Evolutionary conservation across 1,140 invertebrate species (phyloP).

Genomic region (Lucilia cuprina): DNA sequence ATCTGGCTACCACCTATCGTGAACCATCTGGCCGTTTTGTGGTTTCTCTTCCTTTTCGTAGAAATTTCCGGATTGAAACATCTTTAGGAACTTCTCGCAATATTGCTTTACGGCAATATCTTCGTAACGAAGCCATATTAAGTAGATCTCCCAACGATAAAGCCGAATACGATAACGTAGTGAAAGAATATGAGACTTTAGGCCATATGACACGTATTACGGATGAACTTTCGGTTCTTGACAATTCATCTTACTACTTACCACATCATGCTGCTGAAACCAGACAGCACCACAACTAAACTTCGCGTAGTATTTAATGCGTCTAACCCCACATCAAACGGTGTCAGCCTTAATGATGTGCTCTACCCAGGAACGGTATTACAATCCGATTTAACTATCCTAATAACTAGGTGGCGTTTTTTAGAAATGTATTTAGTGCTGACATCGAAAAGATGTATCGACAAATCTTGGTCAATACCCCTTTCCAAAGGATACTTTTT

Average conservation of each 20-base stretch:
- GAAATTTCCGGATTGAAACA: background rate
- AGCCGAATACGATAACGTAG: background rate
- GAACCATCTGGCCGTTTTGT: background rate
- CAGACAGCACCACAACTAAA: background rate
- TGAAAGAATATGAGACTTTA: background rate
- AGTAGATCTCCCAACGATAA: background rate
- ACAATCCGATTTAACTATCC: background rate
- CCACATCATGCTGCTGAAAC: background rate
- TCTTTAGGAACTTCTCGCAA: background rate
- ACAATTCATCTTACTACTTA: background rate
- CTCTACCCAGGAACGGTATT: background rate
- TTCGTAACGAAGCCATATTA: background rate
- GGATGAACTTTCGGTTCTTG: background rate
- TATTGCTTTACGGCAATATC: background rate
- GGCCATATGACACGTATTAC: background rate
- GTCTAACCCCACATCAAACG: background rate
- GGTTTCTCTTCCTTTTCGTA: background rate
- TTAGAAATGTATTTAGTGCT: background rate
- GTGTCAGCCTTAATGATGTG: background rate
- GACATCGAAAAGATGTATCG: constrained; percentile 18
- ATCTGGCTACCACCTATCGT: background rate
- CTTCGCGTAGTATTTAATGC: background rate
- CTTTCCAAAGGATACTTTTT: background rate
- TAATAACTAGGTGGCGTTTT: background rate
- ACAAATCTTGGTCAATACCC: constrained; percentile 15